phyloP scores from a whole-genome alignment of 2,113 vertebrate genomes.

The Rhinoderma darwinii region DNA sequence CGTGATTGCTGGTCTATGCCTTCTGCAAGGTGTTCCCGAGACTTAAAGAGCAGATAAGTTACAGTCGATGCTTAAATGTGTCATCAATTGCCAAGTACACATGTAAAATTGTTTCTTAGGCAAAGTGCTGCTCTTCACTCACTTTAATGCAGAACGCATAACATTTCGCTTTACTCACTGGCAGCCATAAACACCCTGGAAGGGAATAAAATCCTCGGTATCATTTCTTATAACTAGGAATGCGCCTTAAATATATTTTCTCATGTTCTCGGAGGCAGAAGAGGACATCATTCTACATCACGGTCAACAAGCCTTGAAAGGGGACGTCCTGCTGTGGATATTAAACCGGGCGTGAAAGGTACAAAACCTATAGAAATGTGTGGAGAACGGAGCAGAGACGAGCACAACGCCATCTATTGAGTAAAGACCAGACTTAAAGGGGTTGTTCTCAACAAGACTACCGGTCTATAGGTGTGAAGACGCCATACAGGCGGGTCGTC shows the following conservation, averaged over 20 bases:
- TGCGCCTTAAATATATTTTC: background rate
- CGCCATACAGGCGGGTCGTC: no score
- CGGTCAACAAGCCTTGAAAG: background rate
- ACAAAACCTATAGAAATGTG: background rate
- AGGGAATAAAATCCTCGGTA: conserved; percentile 20
- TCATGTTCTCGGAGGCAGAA: background rate
- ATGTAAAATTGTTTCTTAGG: conserved; percentile 46
- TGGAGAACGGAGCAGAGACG: background rate
- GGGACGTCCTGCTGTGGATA: conserved; percentile 14
- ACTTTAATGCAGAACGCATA: conserved; percentile 43
- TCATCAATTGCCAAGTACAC: conserved; percentile 50
- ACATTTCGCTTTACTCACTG: conserved; percentile 31
- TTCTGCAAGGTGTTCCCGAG: conserved; percentile 10
- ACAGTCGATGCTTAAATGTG: conserved; percentile 26
- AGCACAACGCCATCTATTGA: no score
- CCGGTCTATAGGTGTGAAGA: no score
- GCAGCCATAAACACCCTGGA: conserved; percentile 7
- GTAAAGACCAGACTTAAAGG: no score
- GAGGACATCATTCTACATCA: background rate
- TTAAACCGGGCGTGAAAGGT: background rate
- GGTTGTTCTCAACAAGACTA: no score
- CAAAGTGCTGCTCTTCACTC: conserved; percentile 40
- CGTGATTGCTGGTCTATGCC: background rate
- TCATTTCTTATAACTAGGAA: conserved; percentile 18
- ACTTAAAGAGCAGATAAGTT: conserved; percentile 41